Base-by-base conservation (phyloP, 2,888 invertebrate genomes). In the Tiliacea aurago region DNA sequence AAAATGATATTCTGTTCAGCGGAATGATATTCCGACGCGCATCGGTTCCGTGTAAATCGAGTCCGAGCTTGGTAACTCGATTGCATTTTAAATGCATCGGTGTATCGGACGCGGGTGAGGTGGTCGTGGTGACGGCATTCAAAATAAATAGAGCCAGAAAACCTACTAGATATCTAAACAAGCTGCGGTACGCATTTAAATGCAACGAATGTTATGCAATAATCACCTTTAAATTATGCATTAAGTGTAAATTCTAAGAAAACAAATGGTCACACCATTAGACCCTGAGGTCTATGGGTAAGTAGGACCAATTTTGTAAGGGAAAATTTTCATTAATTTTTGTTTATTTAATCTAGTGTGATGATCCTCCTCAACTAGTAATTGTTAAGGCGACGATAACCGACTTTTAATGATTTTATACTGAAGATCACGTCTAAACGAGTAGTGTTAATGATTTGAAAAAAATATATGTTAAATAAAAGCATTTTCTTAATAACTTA, bases 31-130 rank as follows among this genome's bases (percentile, higher is more conserved):
- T 78, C 59, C 61, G 53, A 59, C 37, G 59, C 23, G 63, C 70
- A 78, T 72, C 75, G 78, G 68, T 74, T 71, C 69, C 62, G 76
- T 81, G 84, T 75, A 65, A 87, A 88, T 88, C 64, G 79, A 84
- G 77, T 84, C 70, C 61, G 64, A 76, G 74, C 62, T 45, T 64
- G 82, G 77, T 88, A 90, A 90, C 84, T 87, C 81, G 63, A 88
- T 89, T 90, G 87, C 86, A 90, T 90, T 87, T 90, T 87, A 86
- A 89, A 88, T 85, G 84, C 83, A 79, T 73, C 63, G 67, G 76
- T 76, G 56, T 80, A 79, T 78, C 71, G 78, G 70, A 71, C 70
- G 66, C 55, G 75, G 70, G 51, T 56, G 58, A 65, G 74, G 61
- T 64, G 45, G 76, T 13, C 5, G 66, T 43, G 65, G 70, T 64